A percentile compares a stretch with the other conserved stretches of the same genome.
These are phyloP conservation scores for Thereva nobilitata DNA, from an alignment of 2,888 invertebrate genomes.

Conservation along the genomic window DNA sequence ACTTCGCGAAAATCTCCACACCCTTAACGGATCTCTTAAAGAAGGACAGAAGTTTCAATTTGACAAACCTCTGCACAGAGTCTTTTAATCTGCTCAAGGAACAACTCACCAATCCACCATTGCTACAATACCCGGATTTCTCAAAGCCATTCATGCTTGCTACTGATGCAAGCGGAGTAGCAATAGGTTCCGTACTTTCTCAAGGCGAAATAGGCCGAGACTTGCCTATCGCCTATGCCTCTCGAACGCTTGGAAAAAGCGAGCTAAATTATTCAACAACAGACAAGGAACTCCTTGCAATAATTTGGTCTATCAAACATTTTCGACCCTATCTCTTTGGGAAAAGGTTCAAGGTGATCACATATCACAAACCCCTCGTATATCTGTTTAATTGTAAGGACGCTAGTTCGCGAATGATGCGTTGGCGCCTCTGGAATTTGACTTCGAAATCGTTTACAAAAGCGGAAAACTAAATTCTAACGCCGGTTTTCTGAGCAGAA, in stretches of 20 bases:
- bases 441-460: conserved; percentile 43
- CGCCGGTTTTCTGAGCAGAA: too few relatives aligned
- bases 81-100: conserved; percentile 27
- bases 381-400: conserved; percentile 45
- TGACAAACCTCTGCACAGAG: too few relatives aligned
- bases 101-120: conserved; percentile 43
- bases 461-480: conserved; percentile 42
- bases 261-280: conserved; percentile 45
- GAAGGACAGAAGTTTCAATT: conserved; percentile 16
- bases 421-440: conserved; percentile 44
- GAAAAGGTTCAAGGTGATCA: conserved; percentile 45
- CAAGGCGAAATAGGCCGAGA: conserved; percentile 40
- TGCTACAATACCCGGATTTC: conserved; percentile 52
- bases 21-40: conserved; percentile 25
- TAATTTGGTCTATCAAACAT: conserved; percentile 2
- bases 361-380: conserved; percentile 47
- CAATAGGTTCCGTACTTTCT: conserved; percentile 44
- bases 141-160: conserved; percentile 45
- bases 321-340: conserved; percentile 3
- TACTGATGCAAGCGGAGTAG: conserved; percentile 46
- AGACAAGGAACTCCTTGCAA: conserved; percentile 44
- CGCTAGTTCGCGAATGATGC: conserved; percentile 43
- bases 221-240: conserved; percentile 45
- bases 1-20: conserved; percentile 32
- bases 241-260: conserved; percentile 43